Percentiles rank a stretch among this genome's conserved stretches.
phyloP scores from a whole-genome alignment of 2,797 vertebrate genomes.

The Euphonia xanthogaster region DNA sequence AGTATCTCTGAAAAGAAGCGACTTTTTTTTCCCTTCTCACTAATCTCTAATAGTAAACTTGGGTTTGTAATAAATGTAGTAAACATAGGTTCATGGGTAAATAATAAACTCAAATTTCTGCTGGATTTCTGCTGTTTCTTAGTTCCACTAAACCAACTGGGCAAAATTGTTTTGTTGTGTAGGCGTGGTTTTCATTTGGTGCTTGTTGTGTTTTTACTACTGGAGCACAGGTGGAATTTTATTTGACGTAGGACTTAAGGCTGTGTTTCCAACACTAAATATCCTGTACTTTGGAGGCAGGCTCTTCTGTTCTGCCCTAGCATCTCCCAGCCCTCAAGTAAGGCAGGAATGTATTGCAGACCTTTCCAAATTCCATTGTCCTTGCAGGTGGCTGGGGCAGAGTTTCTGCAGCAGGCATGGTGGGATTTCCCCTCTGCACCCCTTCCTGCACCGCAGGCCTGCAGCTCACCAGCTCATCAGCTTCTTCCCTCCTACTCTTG shows the following conservation, averaged over 20 bases:
- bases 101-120: not conserved
- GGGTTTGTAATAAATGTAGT: not conserved
- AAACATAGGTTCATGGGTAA: not conserved
- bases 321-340: not conserved
- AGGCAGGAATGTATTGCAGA: not conserved
- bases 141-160: not conserved
- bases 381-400: not conserved
- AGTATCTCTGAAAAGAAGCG: not conserved
- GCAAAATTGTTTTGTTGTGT: not conserved
- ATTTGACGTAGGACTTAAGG: not conserved
- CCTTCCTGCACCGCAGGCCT: fast-evolving
- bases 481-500: not conserved
- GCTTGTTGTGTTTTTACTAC: fast-evolving
- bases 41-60: not conserved
- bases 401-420: fast-evolving
- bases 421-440: not conserved
- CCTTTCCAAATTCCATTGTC: not conserved
- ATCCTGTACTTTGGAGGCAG: not conserved
- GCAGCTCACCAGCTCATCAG: not conserved
- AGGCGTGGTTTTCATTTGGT: fast-evolving
- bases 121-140: not conserved
- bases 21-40: not conserved
- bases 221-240: not conserved
- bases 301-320: not conserved
- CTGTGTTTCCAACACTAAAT: not conserved